A percentile compares a stretch with the other conserved stretches of the same genome.
phyloP scores from a whole-genome alignment of 1,140 invertebrate genomes.

The Heliconius hermathena region DNA sequence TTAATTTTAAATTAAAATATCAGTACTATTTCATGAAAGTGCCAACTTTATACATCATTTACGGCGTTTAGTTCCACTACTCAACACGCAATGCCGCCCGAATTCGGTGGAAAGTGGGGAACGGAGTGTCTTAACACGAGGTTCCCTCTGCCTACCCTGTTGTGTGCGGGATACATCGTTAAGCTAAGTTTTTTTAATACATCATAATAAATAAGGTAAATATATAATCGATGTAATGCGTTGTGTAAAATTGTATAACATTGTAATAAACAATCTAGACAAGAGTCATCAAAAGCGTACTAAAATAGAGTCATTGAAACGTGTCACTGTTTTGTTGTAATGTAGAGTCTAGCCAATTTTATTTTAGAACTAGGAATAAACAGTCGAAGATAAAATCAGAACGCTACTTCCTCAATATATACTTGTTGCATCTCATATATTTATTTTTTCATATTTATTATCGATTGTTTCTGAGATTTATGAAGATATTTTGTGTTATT shows the following conservation, averaged over 20 bases:
- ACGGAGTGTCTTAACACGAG: too few relatives aligned
- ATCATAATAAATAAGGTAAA: background rate
- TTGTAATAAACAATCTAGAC: background rate
- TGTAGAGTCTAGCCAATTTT: slow-evolving; percentile 24
- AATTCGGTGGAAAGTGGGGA: too few relatives aligned
- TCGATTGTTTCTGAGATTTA: background rate
- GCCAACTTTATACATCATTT: too few relatives aligned
- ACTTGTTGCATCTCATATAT: background rate
- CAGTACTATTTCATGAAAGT: background rate
- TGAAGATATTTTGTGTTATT: background rate
- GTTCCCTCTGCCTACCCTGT: too few relatives aligned
- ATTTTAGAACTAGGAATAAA: slow-evolving; percentile 17
- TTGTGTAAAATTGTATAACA: slow-evolving; percentile 6
- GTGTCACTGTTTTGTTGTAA: slow-evolving; percentile 14
- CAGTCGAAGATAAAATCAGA: background rate
- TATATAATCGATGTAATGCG: background rate
- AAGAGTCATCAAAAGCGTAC: slow-evolving; percentile 6
- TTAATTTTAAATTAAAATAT: background rate
- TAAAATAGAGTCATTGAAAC: slow-evolving; percentile 25
- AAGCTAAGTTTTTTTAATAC: background rate
- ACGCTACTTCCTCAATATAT: background rate
- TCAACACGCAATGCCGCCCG: too few relatives aligned
- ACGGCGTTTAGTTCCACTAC: too few relatives aligned
- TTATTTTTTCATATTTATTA: background rate
- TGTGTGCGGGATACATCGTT: too few relatives aligned